Evolutionary conservation across 2,888 invertebrate genomes (phyloP), one percentile per base, ranked within the genome.

Genomic region (Aleiodes leptofemur): DNA sequence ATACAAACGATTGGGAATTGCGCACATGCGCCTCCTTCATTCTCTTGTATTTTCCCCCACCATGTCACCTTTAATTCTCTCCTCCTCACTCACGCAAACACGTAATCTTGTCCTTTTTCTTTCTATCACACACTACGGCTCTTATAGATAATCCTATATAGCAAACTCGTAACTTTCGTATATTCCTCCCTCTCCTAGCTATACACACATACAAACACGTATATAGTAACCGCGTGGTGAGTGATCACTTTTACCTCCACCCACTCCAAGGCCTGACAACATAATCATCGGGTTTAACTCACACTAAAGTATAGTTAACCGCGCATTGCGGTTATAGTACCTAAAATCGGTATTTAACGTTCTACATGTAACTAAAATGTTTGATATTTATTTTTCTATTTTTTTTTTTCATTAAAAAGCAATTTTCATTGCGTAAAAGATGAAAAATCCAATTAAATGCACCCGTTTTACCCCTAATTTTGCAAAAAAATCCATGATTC

Each of bases 281-380:
- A 88, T 89, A 89, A 89, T 89, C 88, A 87, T 88, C 83, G 87
- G 80, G 88, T 88, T 89, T 86, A 86, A 86, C 87, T 85, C 82
- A 83, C 84, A 85, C 86, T 87, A 85, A 86, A 85, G 86, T 86
- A 87, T 87, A 87, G 87, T 87, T 86, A 86, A 86, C 84, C 86
- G 85, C 82, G 84, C 85, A 86, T 86, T 85, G 85, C 83, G 85
- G 84, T 83, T 83, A 82, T 83, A 84, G 83, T 83, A 83, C 85
- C 87, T 87, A 86, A 88, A 87, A 86, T 86, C 87, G 86, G 85
- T 87, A 84, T 86, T 87, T 85, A 86, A 85, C 84, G 75, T 77
- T 79, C 72, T 81, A 73, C 72, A 64, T 53, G n/a, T 66, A 61
- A 61, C 61, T 61, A 61, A 61, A 61, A 61, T 61, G 61, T 34